These are phyloP conservation scores for Xyliphius kryptos DNA, from an alignment of 2,113 vertebrate species.

Conservation along the genomic window DNA sequence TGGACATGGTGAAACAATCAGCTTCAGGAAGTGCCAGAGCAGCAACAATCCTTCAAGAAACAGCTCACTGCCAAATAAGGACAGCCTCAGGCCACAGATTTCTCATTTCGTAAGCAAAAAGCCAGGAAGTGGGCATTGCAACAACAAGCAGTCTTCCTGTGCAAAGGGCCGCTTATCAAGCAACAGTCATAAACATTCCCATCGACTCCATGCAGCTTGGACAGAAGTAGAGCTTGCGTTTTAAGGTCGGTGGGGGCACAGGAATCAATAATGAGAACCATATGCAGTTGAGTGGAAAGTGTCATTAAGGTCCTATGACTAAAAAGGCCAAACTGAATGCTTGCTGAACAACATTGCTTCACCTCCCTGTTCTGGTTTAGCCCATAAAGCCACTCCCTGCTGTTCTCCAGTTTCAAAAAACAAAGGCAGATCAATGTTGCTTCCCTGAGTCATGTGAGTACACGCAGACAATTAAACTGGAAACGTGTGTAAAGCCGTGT, in stretches of 20 bases:
- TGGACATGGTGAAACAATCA: slow-evolving; percentile 19
- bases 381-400: slow-evolving; percentile 6
- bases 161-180: slow-evolving; percentile 20
- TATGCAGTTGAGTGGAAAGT: slow-evolving; percentile 28
- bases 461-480: neutral
- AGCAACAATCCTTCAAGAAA: slow-evolving; percentile 11
- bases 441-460: neutral
- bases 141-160: slow-evolving; percentile 22
- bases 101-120: neutral
- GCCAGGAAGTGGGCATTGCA: slow-evolving; percentile 11
- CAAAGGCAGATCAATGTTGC: neutral
- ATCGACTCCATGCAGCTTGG: neutral
- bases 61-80: slow-evolving; percentile 20
- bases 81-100: slow-evolving; percentile 19
- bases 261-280: slow-evolving; percentile 48
- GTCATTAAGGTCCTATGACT: slow-evolving; percentile 13
- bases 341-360: slow-evolving; percentile 2
- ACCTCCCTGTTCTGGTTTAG: slow-evolving; percentile 1
- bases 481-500: neutral
- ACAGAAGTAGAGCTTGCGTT: slow-evolving; percentile 4
- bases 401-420: neutral
- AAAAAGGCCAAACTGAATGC: neutral
- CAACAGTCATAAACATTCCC: slow-evolving; percentile 16
- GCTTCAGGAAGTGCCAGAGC: slow-evolving; percentile 7
- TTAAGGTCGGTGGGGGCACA: slow-evolving; percentile 12